These are phyloP conservation scores for Caenorhabditis parvicauda DNA, from an alignment of 2,888 invertebrate species.

Conservation along the genomic window DNA sequence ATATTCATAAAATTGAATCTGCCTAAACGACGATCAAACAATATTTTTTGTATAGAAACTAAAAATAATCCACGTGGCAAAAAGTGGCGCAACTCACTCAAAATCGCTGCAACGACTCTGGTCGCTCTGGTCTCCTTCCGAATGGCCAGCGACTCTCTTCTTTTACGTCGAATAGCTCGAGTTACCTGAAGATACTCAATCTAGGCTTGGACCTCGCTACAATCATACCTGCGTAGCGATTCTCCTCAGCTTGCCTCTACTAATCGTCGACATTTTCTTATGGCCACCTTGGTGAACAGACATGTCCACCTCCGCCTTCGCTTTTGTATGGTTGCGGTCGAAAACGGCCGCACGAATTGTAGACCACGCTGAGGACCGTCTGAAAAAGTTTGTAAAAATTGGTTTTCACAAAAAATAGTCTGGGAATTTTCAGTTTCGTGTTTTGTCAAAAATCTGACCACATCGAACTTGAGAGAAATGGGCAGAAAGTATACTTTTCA, in stretches of 20 bases:
- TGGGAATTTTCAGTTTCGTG: background rate
- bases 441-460: background rate
- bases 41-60: too few species aligned
- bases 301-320: slow-evolving; percentile 32
- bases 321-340: slow-evolving; percentile 25
- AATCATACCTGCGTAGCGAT: slow-evolving; percentile 51
- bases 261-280: slow-evolving; percentile 44
- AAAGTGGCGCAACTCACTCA: slow-evolving; percentile 31
- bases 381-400: too few species aligned
- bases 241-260: slow-evolving; percentile 42
- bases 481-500: background rate
- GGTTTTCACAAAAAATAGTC: background rate
- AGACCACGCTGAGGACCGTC: slow-evolving; percentile 48
- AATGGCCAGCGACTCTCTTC: slow-evolving; percentile 48
- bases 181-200: too few species aligned
- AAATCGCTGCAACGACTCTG: slow-evolving; percentile 50
- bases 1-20: too few species aligned
- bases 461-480: background rate
- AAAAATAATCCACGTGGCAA: background rate
- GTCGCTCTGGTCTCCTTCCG: slow-evolving; percentile 48
- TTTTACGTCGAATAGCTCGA: slow-evolving; percentile 45
- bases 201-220: too few species aligned
- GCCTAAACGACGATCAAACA: too few species aligned
- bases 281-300: too few species aligned
- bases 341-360: slow-evolving; percentile 44